A percentile compares a stretch with the other conserved stretches of the same genome.
Evolutionary conservation across 1,140 invertebrate species (phyloP).

Genomic region (Bombus cullumanus): DNA sequence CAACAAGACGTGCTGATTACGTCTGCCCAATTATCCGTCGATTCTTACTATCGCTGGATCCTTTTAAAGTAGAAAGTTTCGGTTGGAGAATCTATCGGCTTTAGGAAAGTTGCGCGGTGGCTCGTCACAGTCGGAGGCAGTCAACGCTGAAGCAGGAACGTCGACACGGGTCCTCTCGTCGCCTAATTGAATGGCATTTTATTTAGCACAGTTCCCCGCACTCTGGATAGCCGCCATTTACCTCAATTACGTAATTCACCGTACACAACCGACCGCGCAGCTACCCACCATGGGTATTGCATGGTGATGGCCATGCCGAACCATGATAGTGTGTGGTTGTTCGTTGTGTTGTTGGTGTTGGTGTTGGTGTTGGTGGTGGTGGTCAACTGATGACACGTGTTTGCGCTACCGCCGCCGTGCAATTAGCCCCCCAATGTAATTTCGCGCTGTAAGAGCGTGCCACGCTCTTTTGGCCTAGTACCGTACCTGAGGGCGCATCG

Average conservation of each 20-base stretch:
- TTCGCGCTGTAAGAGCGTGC: conserved; percentile 70
- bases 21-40: conserved; percentile 37
- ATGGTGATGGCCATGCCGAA: conserved; percentile 61
- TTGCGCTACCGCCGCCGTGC: conserved; percentile 73
- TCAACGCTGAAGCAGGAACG: conserved; percentile 22
- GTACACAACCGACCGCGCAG: conserved; percentile 69
- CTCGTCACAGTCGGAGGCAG: conserved; percentile 23
- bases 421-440: conserved; percentile 75
- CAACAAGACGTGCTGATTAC: conserved; percentile 30
- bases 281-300: conserved; percentile 65
- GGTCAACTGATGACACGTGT: conserved; percentile 76
- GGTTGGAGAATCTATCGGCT: conserved; percentile 58
- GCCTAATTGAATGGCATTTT: conserved; percentile 78
- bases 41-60: conserved; percentile 1
- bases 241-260: conserved; percentile 80
- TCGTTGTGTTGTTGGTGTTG: conserved; percentile 19
- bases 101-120: conserved; percentile 58
- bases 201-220: conserved; percentile 78
- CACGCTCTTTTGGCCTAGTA: conserved; percentile 73
- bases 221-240: conserved; percentile 78
- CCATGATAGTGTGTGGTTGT: conserved; percentile 42
- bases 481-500: conserved; percentile 64
- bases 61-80: conserved; percentile 46
- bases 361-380: conserved; percentile 40
- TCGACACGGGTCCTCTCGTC: conserved; percentile 61